Base-by-base conservation (phyloP, 2,888 invertebrate species). In the Hydroisotoma schaefferi region DNA sequence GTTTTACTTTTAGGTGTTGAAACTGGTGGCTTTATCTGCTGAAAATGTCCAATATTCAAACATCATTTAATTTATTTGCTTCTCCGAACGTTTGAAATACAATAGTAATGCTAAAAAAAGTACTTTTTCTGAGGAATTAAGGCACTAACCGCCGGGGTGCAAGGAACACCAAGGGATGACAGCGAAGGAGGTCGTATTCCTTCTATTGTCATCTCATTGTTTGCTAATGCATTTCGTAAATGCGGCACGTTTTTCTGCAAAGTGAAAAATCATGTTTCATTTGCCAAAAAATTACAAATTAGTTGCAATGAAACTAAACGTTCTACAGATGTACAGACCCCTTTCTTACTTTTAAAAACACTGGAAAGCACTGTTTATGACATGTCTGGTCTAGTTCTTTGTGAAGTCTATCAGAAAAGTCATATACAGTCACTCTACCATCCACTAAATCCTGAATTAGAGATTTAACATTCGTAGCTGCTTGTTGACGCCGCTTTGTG, bases 311-410 rank as follows among this genome's bases (percentile, higher is more conserved):
- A n/a, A n/a, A n/a, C n/a, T n/a, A n/a, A n/a, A n/a, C n/a, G n/a
- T n/a, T n/a, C n/a, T n/a, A n/a, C n/a, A n/a, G n/a, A n/a, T n/a
- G n/a, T n/a, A n/a, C n/a, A n/a, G n/a, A n/a, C n/a, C n/a, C n/a
- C 25, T 12, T 6, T 47, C 15, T 10, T 47, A 25, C 91, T 83
- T 93, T 94, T 52, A 99, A 82, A 80, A 99, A 98, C 68, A 97
- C 97, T 75, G 97, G 94, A 71, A 99, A 85, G 80, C 97, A 95
- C 73, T 98, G 98, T 78, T 98, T 98, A 29, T 97, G 97, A 74
- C 94, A 94, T 54, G 98, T n/a, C n/a, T n/a, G 98, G 77, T 95
- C 94, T 57, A 98, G 83, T 75, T 97, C 85, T 77, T 87, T 85
- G 78, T 98, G 97, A 62, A 99, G 83, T 74, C 92, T 85, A 78